Evolutionary conservation across 2,888 invertebrate species (phyloP).

Genomic region (Heliconius sara): DNA sequence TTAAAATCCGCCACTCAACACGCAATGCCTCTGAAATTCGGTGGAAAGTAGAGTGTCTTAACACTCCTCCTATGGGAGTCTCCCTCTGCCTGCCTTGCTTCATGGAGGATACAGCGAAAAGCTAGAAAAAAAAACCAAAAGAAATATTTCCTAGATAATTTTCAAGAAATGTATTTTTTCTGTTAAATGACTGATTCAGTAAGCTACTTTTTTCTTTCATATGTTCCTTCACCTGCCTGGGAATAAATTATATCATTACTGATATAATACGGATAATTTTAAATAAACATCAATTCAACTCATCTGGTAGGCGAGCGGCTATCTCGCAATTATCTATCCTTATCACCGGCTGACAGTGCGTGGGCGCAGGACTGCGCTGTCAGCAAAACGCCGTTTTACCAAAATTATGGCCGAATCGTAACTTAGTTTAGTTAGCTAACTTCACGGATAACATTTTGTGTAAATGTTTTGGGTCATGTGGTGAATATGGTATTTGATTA

Average conservation of each 20-base stretch:
- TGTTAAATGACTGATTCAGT: background rate
- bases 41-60: too few species aligned
- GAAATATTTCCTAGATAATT: background rate
- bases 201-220: background rate
- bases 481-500: background rate
- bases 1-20: too few species aligned
- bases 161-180: background rate
- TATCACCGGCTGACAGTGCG: conserved; percentile 48
- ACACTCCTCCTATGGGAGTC: too few species aligned
- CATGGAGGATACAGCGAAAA: too few species aligned
- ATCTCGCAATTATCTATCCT: conserved; percentile 52
- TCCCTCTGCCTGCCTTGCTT: too few species aligned
- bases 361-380: conserved; percentile 49
- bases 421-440: conserved; percentile 52
- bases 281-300: conserved; percentile 40
- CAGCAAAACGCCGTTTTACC: conserved; percentile 53
- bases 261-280: conserved; percentile 41
- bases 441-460: conserved; percentile 38
- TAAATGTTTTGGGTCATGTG: conserved; percentile 22
- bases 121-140: background rate
- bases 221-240: background rate
- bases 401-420: conserved; percentile 52
- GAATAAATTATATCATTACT: background rate
- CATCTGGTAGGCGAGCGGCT: conserved; percentile 46
- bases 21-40: too few species aligned